Evolutionary conservation across 2,888 invertebrate genomes (phyloP), one percentile per base, ranked within the genome.

Genomic region (Ophioninae sp.): DNA sequence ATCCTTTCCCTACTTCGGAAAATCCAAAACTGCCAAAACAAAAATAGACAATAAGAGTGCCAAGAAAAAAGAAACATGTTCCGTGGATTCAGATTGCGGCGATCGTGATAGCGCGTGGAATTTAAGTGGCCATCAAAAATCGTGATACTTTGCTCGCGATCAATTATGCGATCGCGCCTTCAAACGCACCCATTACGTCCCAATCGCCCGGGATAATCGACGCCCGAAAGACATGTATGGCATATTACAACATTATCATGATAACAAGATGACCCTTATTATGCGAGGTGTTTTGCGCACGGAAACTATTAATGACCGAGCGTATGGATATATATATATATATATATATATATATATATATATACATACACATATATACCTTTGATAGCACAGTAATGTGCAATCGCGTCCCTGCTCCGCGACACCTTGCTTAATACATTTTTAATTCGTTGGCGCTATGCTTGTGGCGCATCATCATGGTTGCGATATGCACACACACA

Each of bases 381-480:
- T 61, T 51, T 68, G 56, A 61, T 76, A 79, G 68, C 67, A 68
- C 56, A 76, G 71, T 65, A 44, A 51, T 56, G 63, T 44, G 61
- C 20, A 87, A 30, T 13, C 41, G 3, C 41, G 41, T 41, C 41
- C 8, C 41, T 13, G 10, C 44, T 44, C 44, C 10, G 44, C 88
- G 88, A 88, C 90, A 88, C 87, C 85, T 89, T 69, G 88, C 88
- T 87, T 91, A 91, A 92, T 92, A 90, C 87, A 91, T 90, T 92
- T 92, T 92, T 92, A 92, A 91, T 92, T 91, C 87, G 83, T 85
- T 74, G 39, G 59, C 44, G 83, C 41, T 71, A 69, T 82, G 56
- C 77, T 69, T 44, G 65, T 37, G 67, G 67, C 81, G 75, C 84
- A 81, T 81, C 79, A 73, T 79, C 83, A 77, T 85, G 75, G 71